These are phyloP conservation scores for Lytechinus pictus DNA, from an alignment of 35 echinoderm and acorn worm species.

Conservation along the genomic window DNA sequence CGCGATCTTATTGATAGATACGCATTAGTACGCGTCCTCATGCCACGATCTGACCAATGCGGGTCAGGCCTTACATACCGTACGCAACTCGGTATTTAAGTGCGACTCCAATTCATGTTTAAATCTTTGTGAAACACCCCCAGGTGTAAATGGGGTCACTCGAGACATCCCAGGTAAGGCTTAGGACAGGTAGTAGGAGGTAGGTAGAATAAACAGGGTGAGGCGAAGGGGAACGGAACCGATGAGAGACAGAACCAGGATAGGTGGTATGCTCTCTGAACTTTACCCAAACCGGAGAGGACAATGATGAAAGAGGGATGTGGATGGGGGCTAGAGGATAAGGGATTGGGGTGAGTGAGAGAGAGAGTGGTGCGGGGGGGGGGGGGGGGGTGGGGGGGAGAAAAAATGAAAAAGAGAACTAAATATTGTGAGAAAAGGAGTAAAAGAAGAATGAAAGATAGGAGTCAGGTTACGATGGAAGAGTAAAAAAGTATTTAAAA, in stretches of 20 bases:
- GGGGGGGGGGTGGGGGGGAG: too few relatives aligned
- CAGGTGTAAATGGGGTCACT: background rate
- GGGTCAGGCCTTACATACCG: too few relatives aligned
- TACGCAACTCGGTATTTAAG: too few relatives aligned
- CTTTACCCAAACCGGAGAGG: background rate
- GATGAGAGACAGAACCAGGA: background rate
- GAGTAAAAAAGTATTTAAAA: too few relatives aligned
- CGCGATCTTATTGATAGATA: too few relatives aligned
- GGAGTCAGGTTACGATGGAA: too few relatives aligned
- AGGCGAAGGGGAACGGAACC: background rate
- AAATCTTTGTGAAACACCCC: too few relatives aligned
- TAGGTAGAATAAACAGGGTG: slow-evolving; percentile 18
- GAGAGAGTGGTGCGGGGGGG: background rate
- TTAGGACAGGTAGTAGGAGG: slow-evolving; percentile 16
- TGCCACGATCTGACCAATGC: too few relatives aligned
- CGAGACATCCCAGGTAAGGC: background rate
- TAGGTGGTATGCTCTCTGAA: background rate
- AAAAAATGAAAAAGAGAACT: background rate
- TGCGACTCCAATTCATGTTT: too few relatives aligned
- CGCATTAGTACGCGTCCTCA: too few relatives aligned
- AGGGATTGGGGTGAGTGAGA: background rate
- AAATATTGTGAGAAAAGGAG: too few relatives aligned
- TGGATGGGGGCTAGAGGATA: too few relatives aligned
- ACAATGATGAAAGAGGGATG: background rate
- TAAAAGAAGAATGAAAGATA: background rate